Percentiles rank a stretch among this genome's conserved stretches.
These are phyloP conservation scores for Pelodytes ibericus DNA, from an alignment of 2,797 vertebrate species.

Conservation along the genomic window DNA sequence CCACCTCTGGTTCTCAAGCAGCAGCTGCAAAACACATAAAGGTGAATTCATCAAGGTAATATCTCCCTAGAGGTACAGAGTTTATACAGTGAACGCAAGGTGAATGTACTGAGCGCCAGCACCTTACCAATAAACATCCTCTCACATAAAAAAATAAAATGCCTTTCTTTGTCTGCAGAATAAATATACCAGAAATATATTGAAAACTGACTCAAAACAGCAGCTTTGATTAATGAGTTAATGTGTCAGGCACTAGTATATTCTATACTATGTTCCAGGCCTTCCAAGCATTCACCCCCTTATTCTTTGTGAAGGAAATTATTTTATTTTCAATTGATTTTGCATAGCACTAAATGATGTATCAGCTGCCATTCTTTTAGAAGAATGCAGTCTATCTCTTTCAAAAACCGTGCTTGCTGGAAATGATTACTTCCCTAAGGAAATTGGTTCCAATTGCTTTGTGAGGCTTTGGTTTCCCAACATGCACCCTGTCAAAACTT, in stretches of 20 bases:
- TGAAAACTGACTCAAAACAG: slow-evolving; percentile 37
- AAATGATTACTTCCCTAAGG: slow-evolving; percentile 30
- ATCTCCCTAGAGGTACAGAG: slow-evolving; percentile 41
- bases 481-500: not conserved
- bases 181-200: slow-evolving; percentile 38
- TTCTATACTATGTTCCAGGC: slow-evolving; percentile 4
- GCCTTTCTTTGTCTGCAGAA: slow-evolving; percentile 10
- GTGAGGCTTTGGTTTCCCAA: slow-evolving; percentile 4
- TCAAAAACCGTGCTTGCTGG: slow-evolving; percentile 33
- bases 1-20: slow-evolving; percentile 39
- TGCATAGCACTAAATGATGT: slow-evolving; percentile 42
- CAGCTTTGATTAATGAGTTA: slow-evolving; percentile 37
- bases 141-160: slow-evolving; percentile 40
- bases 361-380: slow-evolving; percentile 30
- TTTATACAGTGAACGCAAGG: slow-evolving; percentile 52
- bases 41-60: slow-evolving; percentile 51
- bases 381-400: slow-evolving; percentile 35
- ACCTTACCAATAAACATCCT: slow-evolving; percentile 48
- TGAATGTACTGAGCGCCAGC: slow-evolving; percentile 40
- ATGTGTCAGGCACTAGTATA: slow-evolving; percentile 20
- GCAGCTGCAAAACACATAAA: slow-evolving; percentile 51
- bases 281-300: slow-evolving; percentile 4
- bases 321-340: slow-evolving; percentile 36
- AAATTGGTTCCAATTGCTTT: slow-evolving; percentile 24
- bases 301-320: slow-evolving; percentile 25